Evolutionary conservation across 1,140 invertebrate species (phyloP).

Genomic region (Drosophila saltans): DNA sequence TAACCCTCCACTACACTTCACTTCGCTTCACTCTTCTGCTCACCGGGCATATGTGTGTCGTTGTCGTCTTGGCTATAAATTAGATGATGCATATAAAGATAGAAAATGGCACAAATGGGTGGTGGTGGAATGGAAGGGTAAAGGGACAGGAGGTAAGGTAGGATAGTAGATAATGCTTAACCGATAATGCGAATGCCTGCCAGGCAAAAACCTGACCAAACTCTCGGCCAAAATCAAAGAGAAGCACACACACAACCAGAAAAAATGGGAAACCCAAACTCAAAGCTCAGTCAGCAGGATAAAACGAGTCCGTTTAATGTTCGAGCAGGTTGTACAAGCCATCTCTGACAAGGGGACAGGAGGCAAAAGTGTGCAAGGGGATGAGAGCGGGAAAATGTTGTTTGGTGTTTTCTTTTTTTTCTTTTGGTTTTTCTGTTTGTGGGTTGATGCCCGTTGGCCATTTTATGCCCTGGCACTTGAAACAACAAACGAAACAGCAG

Average conservation of each 20-base stretch:
- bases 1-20: background rate
- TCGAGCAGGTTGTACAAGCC: slow-evolving; percentile 2
- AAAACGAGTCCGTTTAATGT: slow-evolving; percentile 71
- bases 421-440: slow-evolving; percentile 23
- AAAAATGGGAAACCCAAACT: slow-evolving; percentile 34
- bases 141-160: background rate
- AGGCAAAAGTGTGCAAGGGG: background rate
- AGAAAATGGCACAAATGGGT: background rate
- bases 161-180: slow-evolving; percentile 25
- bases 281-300: slow-evolving; percentile 72
- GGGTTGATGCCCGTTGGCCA: slow-evolving; percentile 52
- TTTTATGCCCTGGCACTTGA: slow-evolving; percentile 56
- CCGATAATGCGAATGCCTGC: slow-evolving; percentile 46
- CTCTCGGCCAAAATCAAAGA: slow-evolving; percentile 43
- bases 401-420: slow-evolving; percentile 15
- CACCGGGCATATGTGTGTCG: background rate
- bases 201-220: slow-evolving; percentile 23
- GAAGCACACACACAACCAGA: slow-evolving; percentile 19
- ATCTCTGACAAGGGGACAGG: slow-evolving; percentile 4
- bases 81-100: slow-evolving; percentile 43
- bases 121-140: background rate
- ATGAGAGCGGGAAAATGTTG: background rate
- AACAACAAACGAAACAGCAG: slow-evolving; percentile 42
- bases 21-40: too few species aligned
- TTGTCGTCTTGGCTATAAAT: slow-evolving; percentile 42